These are phyloP conservation scores for Nomada flava DNA, from an alignment of 2,888 invertebrate species.

Conservation along the genomic window DNA sequence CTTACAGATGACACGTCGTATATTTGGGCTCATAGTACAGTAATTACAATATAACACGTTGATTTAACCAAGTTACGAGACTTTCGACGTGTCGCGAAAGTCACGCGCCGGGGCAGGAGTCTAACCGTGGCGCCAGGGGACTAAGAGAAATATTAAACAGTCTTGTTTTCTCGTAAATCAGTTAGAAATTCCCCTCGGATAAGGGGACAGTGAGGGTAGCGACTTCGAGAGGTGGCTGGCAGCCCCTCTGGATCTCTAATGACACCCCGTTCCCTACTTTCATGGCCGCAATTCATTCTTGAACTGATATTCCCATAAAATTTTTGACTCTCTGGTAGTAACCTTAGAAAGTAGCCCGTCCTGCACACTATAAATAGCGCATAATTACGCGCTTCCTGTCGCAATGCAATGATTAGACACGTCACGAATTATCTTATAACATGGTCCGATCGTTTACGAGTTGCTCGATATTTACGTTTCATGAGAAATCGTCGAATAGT, in stretches of 20 bases:
- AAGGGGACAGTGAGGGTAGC: conserved; percentile 74
- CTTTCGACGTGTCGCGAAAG: conserved; percentile 52
- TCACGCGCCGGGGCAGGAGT: conserved; percentile 71
- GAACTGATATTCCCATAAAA: conserved; percentile 64
- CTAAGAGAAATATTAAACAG: conserved; percentile 83
- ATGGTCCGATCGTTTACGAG: neutral
- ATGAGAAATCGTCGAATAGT: conserved; percentile 9
- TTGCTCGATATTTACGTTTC: neutral
- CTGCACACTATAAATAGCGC: conserved; percentile 9
- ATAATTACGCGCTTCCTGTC: conserved; percentile 8
- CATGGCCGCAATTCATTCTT: conserved; percentile 71
- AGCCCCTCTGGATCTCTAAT: conserved; percentile 78
- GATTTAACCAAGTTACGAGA: conserved; percentile 56
- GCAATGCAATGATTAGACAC: neutral
- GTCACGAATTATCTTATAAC: neutral
- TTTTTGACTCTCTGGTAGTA: conserved; percentile 53
- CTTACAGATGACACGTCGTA: neutral
- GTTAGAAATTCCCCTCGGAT: conserved; percentile 80
- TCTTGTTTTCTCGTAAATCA: conserved; percentile 84
- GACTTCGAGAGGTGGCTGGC: conserved; percentile 75
- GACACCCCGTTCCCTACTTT: conserved; percentile 72
- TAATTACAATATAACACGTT: conserved; percentile 20
- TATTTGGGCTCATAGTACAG: neutral
- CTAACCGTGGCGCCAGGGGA: conserved; percentile 79
- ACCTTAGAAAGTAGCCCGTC: neutral